phyloP scores from a whole-genome alignment of 1,140 invertebrate genomes.

The Pachypeltis micranthus region DNA sequence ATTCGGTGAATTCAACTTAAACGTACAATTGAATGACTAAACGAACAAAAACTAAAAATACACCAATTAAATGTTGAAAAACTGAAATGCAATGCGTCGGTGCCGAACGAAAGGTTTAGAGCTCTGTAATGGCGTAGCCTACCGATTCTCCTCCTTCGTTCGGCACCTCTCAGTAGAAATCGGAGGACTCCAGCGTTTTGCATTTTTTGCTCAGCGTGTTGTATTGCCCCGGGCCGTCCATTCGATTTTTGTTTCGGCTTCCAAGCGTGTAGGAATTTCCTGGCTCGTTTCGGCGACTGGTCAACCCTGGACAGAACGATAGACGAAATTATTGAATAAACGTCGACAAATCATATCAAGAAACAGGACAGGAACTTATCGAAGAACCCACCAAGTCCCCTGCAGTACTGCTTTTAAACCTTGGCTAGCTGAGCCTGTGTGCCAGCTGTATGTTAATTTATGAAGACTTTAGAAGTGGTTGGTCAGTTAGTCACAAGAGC shows the following conservation, averaged over 20 bases:
- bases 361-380: too few relatives aligned
- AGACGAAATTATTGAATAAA: too few relatives aligned
- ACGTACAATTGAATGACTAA: too few relatives aligned
- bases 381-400: too few relatives aligned
- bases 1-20: not conserved
- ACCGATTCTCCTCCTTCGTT: not conserved
- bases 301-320: conserved; percentile 16
- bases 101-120: conserved; percentile 8
- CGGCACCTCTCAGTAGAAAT: conserved; percentile 72
- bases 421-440: too few relatives aligned
- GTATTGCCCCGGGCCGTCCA: conserved; percentile 37
- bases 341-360: too few relatives aligned
- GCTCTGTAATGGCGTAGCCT: conserved; percentile 10
- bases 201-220: conserved; percentile 78
- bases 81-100: not conserved
- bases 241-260: conserved; percentile 21
- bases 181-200: conserved; percentile 84
- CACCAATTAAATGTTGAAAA: too few relatives aligned
- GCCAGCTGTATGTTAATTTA: too few relatives aligned
- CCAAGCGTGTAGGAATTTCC: conserved; percentile 28
- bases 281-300: conserved; percentile 22
- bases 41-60: too few relatives aligned
- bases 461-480: too few relatives aligned
- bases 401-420: too few relatives aligned
- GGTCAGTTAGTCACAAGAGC: too few relatives aligned